Base-by-base conservation (phyloP, 1,140 invertebrate species). In the Polypedilum vanderplanki region DNA sequence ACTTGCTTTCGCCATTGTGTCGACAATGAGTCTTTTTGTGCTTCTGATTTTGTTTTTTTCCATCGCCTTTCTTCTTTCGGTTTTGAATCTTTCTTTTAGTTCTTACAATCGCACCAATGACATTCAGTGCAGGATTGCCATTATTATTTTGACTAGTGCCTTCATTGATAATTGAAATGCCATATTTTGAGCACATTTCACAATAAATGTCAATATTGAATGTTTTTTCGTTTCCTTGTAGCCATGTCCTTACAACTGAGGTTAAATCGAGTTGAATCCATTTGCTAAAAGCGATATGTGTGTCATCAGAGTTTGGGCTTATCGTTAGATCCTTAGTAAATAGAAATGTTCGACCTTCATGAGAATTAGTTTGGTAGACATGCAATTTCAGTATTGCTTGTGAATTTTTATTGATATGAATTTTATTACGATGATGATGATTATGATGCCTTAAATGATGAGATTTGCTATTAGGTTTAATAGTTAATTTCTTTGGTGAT, bases 241-340 rank as follows among this genome's bases (percentile, higher is more conserved):
- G 64, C 86, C 87, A 88, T 10, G 78, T 77, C 74, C 81, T 77
- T n/a, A 84, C 83, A 0, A 85, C 84, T 74, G 79, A 79, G 0
- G 86, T 87, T 0, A 86, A 81, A 77, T 88, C 87, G 5, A 88
- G 80, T 76, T 88, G 87, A 7, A 86, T 79, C 87, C 87, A 88
- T 74, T 82, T 81, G 9, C 18, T 70, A 20, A 18, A 70, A 10
- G 65, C 10, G 17, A 70, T 8, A 1, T 70, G 20, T 18, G 9
- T 70, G 10, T 70, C 20, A 70, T 70, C 65, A 9, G 65, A 22
- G 20, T 20, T 70, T 7, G 46, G n/a, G n/a, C 10, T 57, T 57
- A 70, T 70, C 10, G 65, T 20, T 0, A 70, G n/a, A 70, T 70
- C 65, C 18, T 70, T 70, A 9, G 15, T 9, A 70, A 70, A 70